These are phyloP conservation scores for Acrocephalus arundinaceus DNA, from an alignment of 2,113 vertebrate genomes.

Conservation along the genomic window DNA sequence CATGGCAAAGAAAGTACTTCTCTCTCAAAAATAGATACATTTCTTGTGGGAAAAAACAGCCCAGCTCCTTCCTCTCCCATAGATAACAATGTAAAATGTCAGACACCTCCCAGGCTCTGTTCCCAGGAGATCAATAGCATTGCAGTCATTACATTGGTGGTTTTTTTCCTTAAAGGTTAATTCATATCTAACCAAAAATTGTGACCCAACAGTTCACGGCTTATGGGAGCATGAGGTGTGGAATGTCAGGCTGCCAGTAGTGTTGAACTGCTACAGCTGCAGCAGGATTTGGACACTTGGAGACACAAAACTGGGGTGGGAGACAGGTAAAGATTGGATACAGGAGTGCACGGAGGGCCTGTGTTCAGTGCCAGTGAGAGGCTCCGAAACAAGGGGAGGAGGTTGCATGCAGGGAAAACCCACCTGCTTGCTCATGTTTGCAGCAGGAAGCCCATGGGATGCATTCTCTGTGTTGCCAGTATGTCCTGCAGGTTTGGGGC, in stretches of 20 bases:
- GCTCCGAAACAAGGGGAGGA: background rate
- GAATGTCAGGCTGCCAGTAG: background rate
- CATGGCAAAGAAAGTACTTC: conserved; percentile 40
- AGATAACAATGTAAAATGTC: conserved; percentile 47
- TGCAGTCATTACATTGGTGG: background rate
- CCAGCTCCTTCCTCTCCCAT: conserved; percentile 46
- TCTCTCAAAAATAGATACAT: conserved; percentile 64
- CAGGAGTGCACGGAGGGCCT: background rate
- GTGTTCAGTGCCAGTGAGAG: background rate
- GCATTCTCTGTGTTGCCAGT: background rate
- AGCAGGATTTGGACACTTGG: background rate
- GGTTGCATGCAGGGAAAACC: background rate
- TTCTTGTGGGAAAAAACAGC: conserved; percentile 60
- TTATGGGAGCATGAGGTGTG: background rate
- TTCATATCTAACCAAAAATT: background rate
- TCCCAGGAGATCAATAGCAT: conserved; percentile 33
- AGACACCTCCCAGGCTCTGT: background rate
- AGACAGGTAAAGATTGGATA: background rate
- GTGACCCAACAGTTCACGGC: background rate
- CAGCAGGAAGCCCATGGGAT: background rate
- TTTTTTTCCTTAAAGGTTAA: background rate
- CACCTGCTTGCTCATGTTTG: background rate
- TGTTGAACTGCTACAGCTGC: background rate
- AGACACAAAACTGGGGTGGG: background rate
- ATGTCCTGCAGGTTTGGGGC: background rate